Evolutionary conservation across 2,113 vertebrate species (phyloP), one percentile per base, ranked within the genome.

Genomic region (Brachionichthys hirsutus): DNA sequence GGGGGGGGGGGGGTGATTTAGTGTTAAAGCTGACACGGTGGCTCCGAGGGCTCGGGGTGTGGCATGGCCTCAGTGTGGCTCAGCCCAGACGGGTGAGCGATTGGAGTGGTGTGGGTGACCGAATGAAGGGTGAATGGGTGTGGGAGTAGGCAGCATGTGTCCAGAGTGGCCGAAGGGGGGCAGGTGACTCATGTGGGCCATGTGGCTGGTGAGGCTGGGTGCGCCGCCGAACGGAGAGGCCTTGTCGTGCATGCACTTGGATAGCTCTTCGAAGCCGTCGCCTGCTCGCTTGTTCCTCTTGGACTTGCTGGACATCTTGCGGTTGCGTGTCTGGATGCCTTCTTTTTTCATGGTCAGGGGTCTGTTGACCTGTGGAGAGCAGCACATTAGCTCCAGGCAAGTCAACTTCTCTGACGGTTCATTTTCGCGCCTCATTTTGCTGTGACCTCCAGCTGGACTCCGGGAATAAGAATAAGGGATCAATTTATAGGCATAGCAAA

Each of bases 281-380:
- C 92, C 86, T 8, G 88, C 91, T 78, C 97, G 94, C 81, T 95
- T 97, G 93, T 88, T 93, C 86, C 96, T 95, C 93, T 99, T 99
- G 87, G 95, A 97, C 84, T 99, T 99, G 93, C 94, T 98, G 85
- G 97, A 99, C 97, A 99, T 99, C 89, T 99, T 99, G 89, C 97
- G 93, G 90, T 99, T 99, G 76, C 97, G 92, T 19, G 97, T 99
- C 92, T 99, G 97, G 84, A 99, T 99, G 61, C 97, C 96, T 84
- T 99, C 97, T 85, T 99, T 99, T 91, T 98, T 99, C 97, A 99
- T 99, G 83, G 97, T 99, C 88, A 99, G 89, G 14, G 97, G 97
- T 88, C 97, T 93, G 89, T 99, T 98, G 85, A 99, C 95, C 97
- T 99, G 84, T 70, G 76, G 83, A 78, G 68, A 84, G 78, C 84